Evolutionary conservation across 2,113 vertebrate genomes (phyloP), one percentile per base, ranked within the genome.

Genomic region (Gambusia holbrooki): DNA sequence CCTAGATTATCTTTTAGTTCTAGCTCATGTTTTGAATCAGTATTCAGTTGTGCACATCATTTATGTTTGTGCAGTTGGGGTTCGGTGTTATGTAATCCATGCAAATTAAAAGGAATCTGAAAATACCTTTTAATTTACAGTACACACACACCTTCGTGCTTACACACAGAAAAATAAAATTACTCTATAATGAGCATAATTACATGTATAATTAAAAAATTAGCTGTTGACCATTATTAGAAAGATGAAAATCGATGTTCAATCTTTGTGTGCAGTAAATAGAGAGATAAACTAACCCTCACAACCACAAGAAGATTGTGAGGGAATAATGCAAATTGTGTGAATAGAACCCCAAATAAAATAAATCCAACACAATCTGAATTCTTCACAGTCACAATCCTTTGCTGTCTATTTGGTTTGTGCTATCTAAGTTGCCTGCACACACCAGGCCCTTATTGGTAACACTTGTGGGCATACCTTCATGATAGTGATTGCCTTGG

Each of bases 401-500:
- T 37, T 37, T 37, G 10, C 40, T 42, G 40, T 42, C 40, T n/a
- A 5, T 5, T 37, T 37, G 33, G 33, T 66, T 66, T n/a, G 19
- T 25, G 1, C 33, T 25, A 42, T 35, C 35, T 14, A 40, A 40
- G 3, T 27, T 48, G 6, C 15, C 14, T 68, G 19, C 19, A 45
- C 66, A 30, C 27, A 30, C 66, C 66, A 69, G 42, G 42, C 17
- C 15, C 42, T 69, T 51, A 45, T 69, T 9, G 30, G 40, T 17
- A 68, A 68, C 40, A 45, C 66, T 68, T 42, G 40, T 45, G 27
- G 40, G 66, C 66, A 30, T 17, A 42, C 40, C 14, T 68, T 40
- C 40, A 69, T 22, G 28, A 45, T 8, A 51, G 17, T 64, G 17
- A 32, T 37, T 19, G 32, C 63, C 32, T 65, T 48, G 17, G 17